These are phyloP conservation scores for Heliangelus exortis DNA, from an alignment of 2,797 vertebrate genomes.

Conservation along the genomic window DNA sequence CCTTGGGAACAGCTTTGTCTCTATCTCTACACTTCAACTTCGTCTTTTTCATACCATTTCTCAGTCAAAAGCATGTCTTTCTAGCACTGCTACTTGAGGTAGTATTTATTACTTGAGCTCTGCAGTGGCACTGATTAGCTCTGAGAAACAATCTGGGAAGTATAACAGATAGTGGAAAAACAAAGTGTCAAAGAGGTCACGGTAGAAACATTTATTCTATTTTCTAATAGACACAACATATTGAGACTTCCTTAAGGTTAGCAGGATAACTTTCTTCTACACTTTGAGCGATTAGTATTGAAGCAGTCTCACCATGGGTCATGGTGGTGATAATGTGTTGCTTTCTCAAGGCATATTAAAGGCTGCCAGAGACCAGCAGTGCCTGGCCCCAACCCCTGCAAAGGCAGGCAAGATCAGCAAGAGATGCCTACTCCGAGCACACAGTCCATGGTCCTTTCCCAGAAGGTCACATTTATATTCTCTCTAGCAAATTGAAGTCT, in stretches of 20 bases:
- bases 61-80: background rate
- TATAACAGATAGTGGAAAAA: background rate
- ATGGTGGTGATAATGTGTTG: background rate
- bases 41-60: background rate
- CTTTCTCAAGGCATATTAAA: background rate
- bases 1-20: background rate
- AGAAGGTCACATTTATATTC: background rate
- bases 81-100: background rate
- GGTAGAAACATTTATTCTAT: background rate
- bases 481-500: background rate
- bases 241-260: background rate
- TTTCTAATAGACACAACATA: background rate
- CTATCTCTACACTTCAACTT: background rate
- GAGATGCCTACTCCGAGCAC: background rate
- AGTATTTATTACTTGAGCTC: background rate
- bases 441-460: fast-evolving
- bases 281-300: background rate
- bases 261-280: background rate
- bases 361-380: background rate
- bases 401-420: background rate
- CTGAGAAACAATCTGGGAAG: background rate
- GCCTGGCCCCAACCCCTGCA: background rate
- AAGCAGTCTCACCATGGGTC: background rate
- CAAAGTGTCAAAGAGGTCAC: background rate
- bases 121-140: background rate